Conservation (phyloP, 2,797 vertebrate genomes). For the Eutrigla gurnardus region DNA sequence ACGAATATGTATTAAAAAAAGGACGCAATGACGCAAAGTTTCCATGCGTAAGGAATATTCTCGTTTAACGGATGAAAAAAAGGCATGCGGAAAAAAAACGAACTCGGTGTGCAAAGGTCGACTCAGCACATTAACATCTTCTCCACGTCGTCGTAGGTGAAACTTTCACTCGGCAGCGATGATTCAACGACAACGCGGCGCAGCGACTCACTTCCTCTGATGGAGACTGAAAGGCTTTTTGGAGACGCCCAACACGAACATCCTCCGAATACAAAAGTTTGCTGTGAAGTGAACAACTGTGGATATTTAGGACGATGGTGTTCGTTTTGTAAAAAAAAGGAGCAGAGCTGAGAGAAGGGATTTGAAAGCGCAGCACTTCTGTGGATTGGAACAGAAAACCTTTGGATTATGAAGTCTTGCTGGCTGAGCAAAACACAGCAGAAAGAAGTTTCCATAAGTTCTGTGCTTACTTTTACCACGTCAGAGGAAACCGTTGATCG, state of each 20-base stretch:
- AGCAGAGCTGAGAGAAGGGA: constrained; percentile 61
- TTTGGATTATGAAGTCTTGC: constrained; percentile 72
- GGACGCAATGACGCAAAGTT: too few species aligned
- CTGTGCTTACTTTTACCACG: constrained; percentile 31
- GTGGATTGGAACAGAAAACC: constrained; percentile 71
- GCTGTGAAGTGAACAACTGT: constrained; percentile 48
- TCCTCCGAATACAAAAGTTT: constrained; percentile 43
- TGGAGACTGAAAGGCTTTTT: constrained; percentile 19
- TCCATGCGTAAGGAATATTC: too few species aligned
- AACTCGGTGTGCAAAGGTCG: too few species aligned
- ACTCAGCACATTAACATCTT: too few species aligned
- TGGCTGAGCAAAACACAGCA: constrained; percentile 63
- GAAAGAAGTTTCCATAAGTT: constrained; percentile 56
- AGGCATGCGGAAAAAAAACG: too few species aligned
- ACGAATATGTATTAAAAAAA: too few species aligned
- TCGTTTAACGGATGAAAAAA: too few species aligned
- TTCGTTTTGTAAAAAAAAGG: constrained; percentile 38
- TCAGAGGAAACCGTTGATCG: constrained; percentile 19
- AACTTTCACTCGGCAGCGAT: constrained; percentile 24
- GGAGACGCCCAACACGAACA: constrained; percentile 28
- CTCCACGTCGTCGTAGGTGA: not conserved
- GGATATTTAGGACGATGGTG: constrained; percentile 66
- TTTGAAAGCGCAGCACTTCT: constrained; percentile 77
- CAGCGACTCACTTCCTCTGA: constrained; percentile 18
- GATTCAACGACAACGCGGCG: not conserved